Evolutionary conservation across 2,113 vertebrate genomes (phyloP), one percentile per base, ranked within the genome.

Genomic region (Odocoileus hemionus): DNA sequence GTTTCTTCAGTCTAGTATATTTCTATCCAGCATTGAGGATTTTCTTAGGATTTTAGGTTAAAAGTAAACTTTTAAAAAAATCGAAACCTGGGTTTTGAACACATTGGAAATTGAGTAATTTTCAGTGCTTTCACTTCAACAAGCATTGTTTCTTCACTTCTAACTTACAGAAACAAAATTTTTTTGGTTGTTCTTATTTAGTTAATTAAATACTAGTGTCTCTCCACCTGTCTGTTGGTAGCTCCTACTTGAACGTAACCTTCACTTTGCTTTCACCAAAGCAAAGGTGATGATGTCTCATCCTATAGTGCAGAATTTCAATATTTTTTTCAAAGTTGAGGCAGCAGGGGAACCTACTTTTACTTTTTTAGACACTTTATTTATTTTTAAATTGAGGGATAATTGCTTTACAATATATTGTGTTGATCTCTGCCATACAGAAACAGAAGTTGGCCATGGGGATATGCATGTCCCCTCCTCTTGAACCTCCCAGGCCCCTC

Each of bases 31-130:
- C 98, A 98, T 98, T 98, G 98, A 98, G 98, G 98, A 98, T 99
- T 99, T 99, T 98, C 98, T 99, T 98, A 98, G 98, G 98, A 99
- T 99, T 99, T 98, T 98, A 98, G 99, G 98, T 98, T 99, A 98
- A 98, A 98, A 98, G 98, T 99, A 99, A 99, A 98, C 98, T 99
- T 99, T 99, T 52, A 98, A 1, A 13, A 50, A 50, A 23, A 96
- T 47, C 13, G 98, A 96, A 92, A 95, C 82, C 33, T 97, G 50
- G 39, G 1, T 88, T 98, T 98, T 98, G 55, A 95, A 90, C 70
- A 82, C 86, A 92, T 16, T 25, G 84, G 28, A 92, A 92, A 54
- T 80, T 7, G 3, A 78, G 2, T 92, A 93, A 95, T 9, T 19
- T 92, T 25, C 19, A 8, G 60, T 55, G 76, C 39, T 88, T 92